A percentile compares a stretch with the other conserved stretches of the same genome.
These are phyloP conservation scores for Dasyornis broadbenti DNA, from an alignment of 2,113 vertebrate genomes.

Conservation along the genomic window DNA sequence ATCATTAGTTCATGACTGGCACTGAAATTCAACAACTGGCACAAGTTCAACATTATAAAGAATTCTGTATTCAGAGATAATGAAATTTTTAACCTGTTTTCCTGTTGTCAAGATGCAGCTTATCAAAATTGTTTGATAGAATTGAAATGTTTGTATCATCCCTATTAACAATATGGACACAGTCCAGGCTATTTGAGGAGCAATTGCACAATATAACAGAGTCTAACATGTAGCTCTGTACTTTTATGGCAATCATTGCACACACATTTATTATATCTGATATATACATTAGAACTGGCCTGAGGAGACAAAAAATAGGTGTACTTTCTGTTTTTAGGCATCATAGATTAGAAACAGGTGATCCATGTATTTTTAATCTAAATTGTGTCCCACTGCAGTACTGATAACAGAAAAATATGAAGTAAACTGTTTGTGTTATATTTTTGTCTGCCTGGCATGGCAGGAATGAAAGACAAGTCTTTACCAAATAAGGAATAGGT, in stretches of 20 bases:
- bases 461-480: background rate
- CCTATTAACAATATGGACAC: background rate
- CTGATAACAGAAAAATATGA: background rate
- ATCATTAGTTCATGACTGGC: background rate
- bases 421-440: background rate
- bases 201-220: background rate
- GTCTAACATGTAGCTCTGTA: background rate
- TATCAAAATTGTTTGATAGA: background rate
- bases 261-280: background rate
- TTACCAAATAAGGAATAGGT: background rate
- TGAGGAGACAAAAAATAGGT: background rate
- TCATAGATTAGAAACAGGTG: background rate
- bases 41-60: background rate
- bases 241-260: background rate
- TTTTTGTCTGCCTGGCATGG: background rate
- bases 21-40: too few relatives aligned
- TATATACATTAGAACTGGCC: background rate
- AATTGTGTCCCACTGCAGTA: background rate
- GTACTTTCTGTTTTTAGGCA: background rate
- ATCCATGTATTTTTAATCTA: background rate
- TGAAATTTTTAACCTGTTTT: background rate
- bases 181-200: background rate
- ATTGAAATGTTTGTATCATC: background rate
- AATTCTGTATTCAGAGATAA: background rate
- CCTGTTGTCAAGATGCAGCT: background rate